Percentiles rank a stretch among this genome's conserved stretches.
phyloP scores from a whole-genome alignment of 2,888 invertebrate species.

The Eueremaeus valkanovi region DNA sequence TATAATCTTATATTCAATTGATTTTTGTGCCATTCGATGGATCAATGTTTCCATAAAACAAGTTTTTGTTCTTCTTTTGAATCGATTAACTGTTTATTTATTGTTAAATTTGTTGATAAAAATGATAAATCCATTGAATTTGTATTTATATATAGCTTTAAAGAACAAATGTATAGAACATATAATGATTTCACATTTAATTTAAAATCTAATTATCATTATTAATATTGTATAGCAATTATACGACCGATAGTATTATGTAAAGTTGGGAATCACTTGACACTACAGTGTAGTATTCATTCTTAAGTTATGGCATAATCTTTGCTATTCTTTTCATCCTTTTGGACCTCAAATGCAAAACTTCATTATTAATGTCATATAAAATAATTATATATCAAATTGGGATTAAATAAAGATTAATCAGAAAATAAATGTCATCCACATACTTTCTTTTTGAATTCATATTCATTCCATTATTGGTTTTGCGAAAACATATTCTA shows the following conservation, averaged over 20 bases:
- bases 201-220: background rate
- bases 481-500: too few relatives aligned
- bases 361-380: too few relatives aligned
- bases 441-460: too few relatives aligned
- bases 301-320: too few relatives aligned
- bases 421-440: too few relatives aligned
- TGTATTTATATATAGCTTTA: background rate
- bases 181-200: background rate
- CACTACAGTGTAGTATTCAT: too few relatives aligned
- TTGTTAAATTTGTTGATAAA: background rate
- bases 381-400: too few relatives aligned
- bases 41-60: background rate
- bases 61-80: background rate
- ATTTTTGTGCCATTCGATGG: background rate
- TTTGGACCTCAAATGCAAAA: too few relatives aligned
- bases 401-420: too few relatives aligned
- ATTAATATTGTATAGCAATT: conserved; percentile 1
- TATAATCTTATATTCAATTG: background rate
- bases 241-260: background rate
- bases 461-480: too few relatives aligned
- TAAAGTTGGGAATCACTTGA: background rate
- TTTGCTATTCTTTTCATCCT: too few relatives aligned
- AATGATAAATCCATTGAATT: background rate
- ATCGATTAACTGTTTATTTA: background rate
- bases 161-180: background rate